Conservation (phyloP, 2,797 vertebrate genomes). For the Eulemur rubriventer region DNA sequence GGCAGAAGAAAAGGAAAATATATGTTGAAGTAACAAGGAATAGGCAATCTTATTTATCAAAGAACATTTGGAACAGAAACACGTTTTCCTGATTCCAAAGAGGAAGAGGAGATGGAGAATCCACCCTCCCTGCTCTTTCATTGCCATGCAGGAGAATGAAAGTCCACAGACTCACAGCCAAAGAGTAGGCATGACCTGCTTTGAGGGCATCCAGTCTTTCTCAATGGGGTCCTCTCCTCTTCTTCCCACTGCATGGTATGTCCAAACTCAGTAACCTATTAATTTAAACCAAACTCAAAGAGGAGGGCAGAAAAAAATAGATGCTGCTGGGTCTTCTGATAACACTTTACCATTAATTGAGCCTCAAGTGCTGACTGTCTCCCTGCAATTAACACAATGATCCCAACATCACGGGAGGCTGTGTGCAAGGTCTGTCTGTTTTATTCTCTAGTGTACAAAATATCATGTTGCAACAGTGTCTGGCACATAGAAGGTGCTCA, state of each 20-base stretch:
- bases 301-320: not conserved
- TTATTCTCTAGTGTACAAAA: not conserved
- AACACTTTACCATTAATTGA: not conserved
- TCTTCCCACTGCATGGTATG: not conserved
- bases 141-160: not conserved
- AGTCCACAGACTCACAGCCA: not conserved
- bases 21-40: no score
- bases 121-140: no score
- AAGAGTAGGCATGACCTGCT: not conserved
- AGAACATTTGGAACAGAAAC: not conserved
- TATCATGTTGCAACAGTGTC: not conserved
- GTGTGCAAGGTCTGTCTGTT: not conserved
- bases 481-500: not conserved
- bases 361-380: not conserved
- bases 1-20: not conserved
- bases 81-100: not conserved
- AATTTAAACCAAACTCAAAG: not conserved
- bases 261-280: not conserved
- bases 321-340: not conserved
- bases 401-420: not conserved
- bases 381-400: not conserved
- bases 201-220: not conserved
- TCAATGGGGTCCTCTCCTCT: not conserved
- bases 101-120: not conserved
- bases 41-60: not conserved